Percentiles rank a stretch among this genome's conserved stretches.
Conservation (phyloP, 1,140 invertebrate species). For the Euborellia annulipes region DNA sequence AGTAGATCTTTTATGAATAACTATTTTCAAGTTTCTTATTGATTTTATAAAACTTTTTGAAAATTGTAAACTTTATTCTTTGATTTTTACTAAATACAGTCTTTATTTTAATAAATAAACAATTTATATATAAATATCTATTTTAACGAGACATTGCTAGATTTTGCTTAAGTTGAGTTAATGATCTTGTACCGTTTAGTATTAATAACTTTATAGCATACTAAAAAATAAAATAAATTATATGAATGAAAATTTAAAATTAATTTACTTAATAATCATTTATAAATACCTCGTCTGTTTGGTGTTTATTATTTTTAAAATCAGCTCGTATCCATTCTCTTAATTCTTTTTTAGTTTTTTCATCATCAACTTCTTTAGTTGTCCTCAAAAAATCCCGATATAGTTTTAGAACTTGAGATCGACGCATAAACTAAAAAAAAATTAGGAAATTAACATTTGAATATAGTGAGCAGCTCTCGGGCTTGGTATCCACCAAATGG, state of each 20-base stretch:
- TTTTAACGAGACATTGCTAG: constrained; percentile 32
- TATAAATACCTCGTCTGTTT: constrained; percentile 40
- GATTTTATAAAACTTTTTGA: too few species aligned
- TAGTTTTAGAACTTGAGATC: constrained; percentile 55
- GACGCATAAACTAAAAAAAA: constrained; percentile 49
- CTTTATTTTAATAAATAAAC: background rate
- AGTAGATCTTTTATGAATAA: too few species aligned
- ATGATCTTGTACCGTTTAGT: constrained; percentile 45
- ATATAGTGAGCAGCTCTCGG: too few species aligned
- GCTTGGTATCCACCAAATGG: too few species aligned
- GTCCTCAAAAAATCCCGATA: constrained; percentile 54
- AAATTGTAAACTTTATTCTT: too few species aligned
- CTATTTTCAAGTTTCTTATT: too few species aligned
- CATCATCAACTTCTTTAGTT: constrained; percentile 45
- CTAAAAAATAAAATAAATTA: constrained; percentile 15
- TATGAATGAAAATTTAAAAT: constrained; percentile 2
- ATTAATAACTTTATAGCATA: constrained; percentile 49
- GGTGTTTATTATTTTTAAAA: constrained; percentile 48
- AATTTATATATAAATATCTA: constrained; percentile 1
- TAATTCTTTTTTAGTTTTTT: constrained; percentile 40
- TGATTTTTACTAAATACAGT: too few species aligned
- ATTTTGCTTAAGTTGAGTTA: constrained; percentile 47
- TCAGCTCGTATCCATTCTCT: constrained; percentile 51
- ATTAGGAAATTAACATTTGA: too few species aligned
- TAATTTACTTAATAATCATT: background rate